These are phyloP conservation scores for Papilio elwesi DNA, from an alignment of 2,888 invertebrate genomes.

Conservation along the genomic window DNA sequence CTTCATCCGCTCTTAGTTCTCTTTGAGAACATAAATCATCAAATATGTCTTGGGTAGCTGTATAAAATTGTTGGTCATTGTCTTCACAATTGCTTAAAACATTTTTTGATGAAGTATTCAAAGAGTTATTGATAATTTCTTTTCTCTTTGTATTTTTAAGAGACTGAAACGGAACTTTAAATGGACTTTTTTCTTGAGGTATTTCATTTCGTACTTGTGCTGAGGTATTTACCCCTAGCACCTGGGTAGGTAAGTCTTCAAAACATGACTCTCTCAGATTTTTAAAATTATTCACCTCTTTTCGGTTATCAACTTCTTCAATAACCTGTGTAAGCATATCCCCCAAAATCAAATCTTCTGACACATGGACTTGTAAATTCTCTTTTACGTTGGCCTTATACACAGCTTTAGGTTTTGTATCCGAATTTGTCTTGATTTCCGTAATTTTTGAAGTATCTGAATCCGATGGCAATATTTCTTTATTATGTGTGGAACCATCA, in stretches of 20 bases:
- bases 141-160: slow-evolving; percentile 62
- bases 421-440: slow-evolving; percentile 44
- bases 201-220: slow-evolving; percentile 30
- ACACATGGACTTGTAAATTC: slow-evolving; percentile 31
- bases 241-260: slow-evolving; percentile 63
- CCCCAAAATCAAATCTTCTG: slow-evolving; percentile 48
- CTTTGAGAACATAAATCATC: slow-evolving; percentile 69
- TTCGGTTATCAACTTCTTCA: slow-evolving; percentile 42
- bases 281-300: slow-evolving; percentile 38
- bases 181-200: slow-evolving; percentile 48
- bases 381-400: slow-evolving; percentile 38
- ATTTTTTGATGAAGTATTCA: slow-evolving; percentile 28
- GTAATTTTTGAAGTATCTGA: slow-evolving; percentile 32
- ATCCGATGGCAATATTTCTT: slow-evolving; percentile 43
- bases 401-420: slow-evolving; percentile 50
- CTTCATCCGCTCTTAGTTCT: slow-evolving; percentile 45
- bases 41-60: slow-evolving; percentile 69
- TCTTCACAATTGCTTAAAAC: slow-evolving; percentile 35
- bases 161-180: slow-evolving; percentile 67
- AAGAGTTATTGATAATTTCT: slow-evolving; percentile 43
- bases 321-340: slow-evolving; percentile 64
- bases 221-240: slow-evolving; percentile 51
- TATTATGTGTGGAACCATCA: slow-evolving; percentile 47
- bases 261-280: slow-evolving; percentile 40
- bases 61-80: slow-evolving; percentile 64